A percentile compares a stretch with the other conserved stretches of the same genome.
Evolutionary conservation across 2,888 invertebrate genomes (phyloP).

Genomic region (Sinotaia quadrata): DNA sequence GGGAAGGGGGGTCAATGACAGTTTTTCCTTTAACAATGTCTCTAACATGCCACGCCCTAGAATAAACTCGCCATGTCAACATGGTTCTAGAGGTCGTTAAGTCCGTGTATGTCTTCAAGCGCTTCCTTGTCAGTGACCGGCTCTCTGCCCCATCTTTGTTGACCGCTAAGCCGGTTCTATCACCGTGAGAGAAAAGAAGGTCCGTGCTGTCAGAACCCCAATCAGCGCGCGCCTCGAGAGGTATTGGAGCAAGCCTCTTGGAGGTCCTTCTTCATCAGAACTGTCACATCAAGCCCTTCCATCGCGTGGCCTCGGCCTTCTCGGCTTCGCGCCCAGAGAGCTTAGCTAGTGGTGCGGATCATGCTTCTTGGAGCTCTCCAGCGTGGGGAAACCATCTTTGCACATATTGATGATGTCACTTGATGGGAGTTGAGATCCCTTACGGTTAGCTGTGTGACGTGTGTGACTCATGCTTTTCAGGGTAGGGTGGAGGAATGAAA

Average conservation of each 20-base stretch:
- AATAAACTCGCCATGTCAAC: too few relatives aligned
- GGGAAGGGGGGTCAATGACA: too few relatives aligned
- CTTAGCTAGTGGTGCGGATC: neutral
- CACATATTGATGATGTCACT: slow-evolving; percentile 32
- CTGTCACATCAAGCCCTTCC: slow-evolving; percentile 28
- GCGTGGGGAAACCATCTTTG: slow-evolving; percentile 17
- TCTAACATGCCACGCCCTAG: too few relatives aligned
- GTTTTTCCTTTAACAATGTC: too few relatives aligned
- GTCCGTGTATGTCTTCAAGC: too few relatives aligned
- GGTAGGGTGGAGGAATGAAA: slow-evolving; percentile 13
- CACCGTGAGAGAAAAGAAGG: neutral
- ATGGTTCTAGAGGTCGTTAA: too few relatives aligned
- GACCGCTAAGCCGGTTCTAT: slow-evolving; percentile 2
- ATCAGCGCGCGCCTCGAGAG: neutral
- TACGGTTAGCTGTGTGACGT: neutral
- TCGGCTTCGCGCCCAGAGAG: neutral
- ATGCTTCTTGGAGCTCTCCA: slow-evolving; percentile 5
- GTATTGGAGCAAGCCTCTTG: slow-evolving; percentile 27
- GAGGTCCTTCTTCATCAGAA: neutral
- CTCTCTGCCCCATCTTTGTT: too few relatives aligned
- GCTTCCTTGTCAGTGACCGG: too few relatives aligned
- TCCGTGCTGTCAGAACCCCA: slow-evolving; percentile 15
- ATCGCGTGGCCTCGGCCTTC: neutral
- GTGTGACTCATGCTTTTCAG: too few relatives aligned
- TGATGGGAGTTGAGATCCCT: slow-evolving; percentile 18